Conservation (phyloP, 2,888 invertebrate genomes). For the Apodemia zela region DNA sequence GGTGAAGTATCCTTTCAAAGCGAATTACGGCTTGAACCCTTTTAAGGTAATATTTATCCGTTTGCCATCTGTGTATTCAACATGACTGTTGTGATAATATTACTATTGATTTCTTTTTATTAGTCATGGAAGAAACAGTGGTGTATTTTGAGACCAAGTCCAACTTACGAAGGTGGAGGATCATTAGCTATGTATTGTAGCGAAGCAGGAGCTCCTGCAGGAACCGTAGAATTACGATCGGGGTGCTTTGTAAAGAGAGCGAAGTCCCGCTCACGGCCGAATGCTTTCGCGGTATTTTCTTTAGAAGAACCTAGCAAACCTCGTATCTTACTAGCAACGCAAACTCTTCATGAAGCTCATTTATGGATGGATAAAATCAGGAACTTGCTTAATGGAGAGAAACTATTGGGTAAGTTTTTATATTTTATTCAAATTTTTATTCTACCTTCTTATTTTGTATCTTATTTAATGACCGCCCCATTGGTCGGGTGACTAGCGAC, state of each 20-base stretch:
- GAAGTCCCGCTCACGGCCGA: constrained; percentile 83
- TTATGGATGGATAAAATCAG: constrained; percentile 85
- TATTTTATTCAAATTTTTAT: neutral
- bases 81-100: constrained; percentile 31
- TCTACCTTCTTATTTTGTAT: constrained; percentile 17
- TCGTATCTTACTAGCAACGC: constrained; percentile 82
- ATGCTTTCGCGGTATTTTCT: constrained; percentile 85
- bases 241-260: constrained; percentile 82
- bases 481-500: no score
- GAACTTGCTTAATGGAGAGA: constrained; percentile 66
- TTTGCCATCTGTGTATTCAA: constrained; percentile 22
- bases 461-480: no score
- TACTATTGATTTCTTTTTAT: constrained; percentile 44
- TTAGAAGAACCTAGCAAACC: constrained; percentile 80
- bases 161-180: constrained; percentile 73
- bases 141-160: constrained; percentile 81
- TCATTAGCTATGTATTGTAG: constrained; percentile 79
- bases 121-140: constrained; percentile 85
- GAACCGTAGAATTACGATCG: constrained; percentile 77
- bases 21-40: constrained; percentile 81
- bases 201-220: constrained; percentile 68
- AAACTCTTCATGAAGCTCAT: constrained; percentile 83
- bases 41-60: constrained; percentile 77
- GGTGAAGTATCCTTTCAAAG: constrained; percentile 82
- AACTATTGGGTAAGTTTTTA: constrained; percentile 52